Percentiles rank a stretch among this genome's conserved stretches.
phyloP scores from a whole-genome alignment of 2,888 invertebrate genomes.

The Clistopyga incitator region DNA sequence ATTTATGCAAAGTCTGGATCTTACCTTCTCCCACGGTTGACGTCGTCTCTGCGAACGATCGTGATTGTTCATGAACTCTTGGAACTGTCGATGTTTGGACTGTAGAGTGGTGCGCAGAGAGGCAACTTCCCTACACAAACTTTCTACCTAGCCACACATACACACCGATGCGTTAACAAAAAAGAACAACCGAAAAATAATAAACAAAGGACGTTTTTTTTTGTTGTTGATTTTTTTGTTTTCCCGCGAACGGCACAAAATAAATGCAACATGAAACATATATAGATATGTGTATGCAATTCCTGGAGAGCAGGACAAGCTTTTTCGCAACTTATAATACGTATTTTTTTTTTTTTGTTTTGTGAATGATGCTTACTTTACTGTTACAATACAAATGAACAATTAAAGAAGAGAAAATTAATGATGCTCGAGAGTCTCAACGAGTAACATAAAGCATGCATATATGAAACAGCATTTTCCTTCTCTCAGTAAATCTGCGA shows the following conservation, averaged over 20 bases:
- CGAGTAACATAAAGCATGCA: constrained; percentile 58
- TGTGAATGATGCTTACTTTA: constrained; percentile 42
- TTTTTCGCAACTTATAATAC: constrained; percentile 24
- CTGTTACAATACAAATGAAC: constrained; percentile 38
- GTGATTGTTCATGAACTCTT: constrained; percentile 82
- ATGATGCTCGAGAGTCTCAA: constrained; percentile 22
- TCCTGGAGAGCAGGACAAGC: constrained; percentile 19
- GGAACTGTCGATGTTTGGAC: constrained; percentile 83
- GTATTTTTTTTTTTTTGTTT: constrained; percentile 14
- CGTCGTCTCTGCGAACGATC: constrained; percentile 78
- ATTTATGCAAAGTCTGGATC: constrained; percentile 51
- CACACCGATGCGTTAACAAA: constrained; percentile 84
- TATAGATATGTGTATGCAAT: constrained; percentile 25
- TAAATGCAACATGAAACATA: constrained; percentile 33
- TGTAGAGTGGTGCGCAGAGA: constrained; percentile 83
- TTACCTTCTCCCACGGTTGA: constrained; percentile 81
- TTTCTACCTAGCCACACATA: constrained; percentile 84
- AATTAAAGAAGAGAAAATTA: constrained; percentile 31
- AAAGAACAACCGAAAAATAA: constrained; percentile 69
- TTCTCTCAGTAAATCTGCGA: constrained; percentile 32
- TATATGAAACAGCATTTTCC: constrained; percentile 18
- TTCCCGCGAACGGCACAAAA: not conserved
- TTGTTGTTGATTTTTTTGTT: not conserved
- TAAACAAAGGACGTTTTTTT: constrained; percentile 46
- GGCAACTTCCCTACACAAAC: constrained; percentile 84